Evolutionary conservation across 1,140 invertebrate species (phyloP).

Genomic region (Conopomorpha cramerella): DNA sequence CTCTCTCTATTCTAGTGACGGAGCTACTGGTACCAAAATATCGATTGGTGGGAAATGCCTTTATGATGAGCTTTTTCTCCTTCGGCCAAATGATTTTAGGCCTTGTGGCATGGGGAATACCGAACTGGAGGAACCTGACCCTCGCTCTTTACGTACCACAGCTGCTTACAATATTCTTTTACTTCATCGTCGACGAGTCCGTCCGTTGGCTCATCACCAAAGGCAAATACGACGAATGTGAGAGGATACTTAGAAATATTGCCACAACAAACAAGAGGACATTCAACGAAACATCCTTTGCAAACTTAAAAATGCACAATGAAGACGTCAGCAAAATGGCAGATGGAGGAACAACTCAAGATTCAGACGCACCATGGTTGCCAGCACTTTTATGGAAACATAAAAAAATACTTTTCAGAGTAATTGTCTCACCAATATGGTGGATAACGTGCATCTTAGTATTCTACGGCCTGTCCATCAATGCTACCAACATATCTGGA

Average conservation of each 20-base stretch:
- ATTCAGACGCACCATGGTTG: slow-evolving; percentile 15
- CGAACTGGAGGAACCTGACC: slow-evolving; percentile 72
- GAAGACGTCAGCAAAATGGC: slow-evolving; percentile 20
- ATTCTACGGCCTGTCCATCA: slow-evolving; percentile 76
- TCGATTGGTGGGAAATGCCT: slow-evolving; percentile 71
- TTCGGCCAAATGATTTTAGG: slow-evolving; percentile 71
- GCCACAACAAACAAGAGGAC: slow-evolving; percentile 68
- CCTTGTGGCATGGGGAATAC: slow-evolving; percentile 68
- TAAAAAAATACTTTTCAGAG: slow-evolving; percentile 58
- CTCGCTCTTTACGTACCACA: slow-evolving; percentile 70
- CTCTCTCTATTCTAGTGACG: slow-evolving; percentile 58
- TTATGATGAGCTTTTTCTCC: slow-evolving; percentile 72
- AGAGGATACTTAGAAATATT: slow-evolving; percentile 63
- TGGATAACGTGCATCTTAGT: slow-evolving; percentile 70
- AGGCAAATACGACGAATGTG: slow-evolving; percentile 68
- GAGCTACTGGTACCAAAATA: slow-evolving; percentile 76
- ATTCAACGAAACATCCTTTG: slow-evolving; percentile 60
- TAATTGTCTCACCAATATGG: slow-evolving; percentile 65
- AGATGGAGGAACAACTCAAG: slow-evolving; percentile 7
- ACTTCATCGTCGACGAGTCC: slow-evolving; percentile 67
- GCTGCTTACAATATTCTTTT: slow-evolving; percentile 66
- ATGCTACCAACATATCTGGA: slow-evolving; percentile 70
- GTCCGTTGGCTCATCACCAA: slow-evolving; percentile 79
- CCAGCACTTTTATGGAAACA: slow-evolving; percentile 55
- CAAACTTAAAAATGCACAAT: slow-evolving; percentile 21